Base-by-base conservation (phyloP, 2,797 vertebrate species). In the Acrossocheilus fasciatus region DNA sequence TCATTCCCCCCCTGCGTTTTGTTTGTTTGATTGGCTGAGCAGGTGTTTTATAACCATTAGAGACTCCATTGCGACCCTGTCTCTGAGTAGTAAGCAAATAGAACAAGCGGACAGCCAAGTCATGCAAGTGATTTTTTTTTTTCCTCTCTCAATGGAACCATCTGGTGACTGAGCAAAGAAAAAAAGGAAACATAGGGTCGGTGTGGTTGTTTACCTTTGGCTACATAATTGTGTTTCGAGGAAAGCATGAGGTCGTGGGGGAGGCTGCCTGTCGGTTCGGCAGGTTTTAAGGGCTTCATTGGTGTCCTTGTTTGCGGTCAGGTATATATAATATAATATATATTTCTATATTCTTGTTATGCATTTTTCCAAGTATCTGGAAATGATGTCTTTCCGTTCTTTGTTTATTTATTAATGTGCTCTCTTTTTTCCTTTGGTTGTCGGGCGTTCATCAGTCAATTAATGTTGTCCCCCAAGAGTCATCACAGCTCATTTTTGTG, bases 21-120 rank as follows among this genome's bases (percentile, higher is more conserved):
- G 93, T 95, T 96, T 94, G 95, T 95, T 95, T 95, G 95, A 94
- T 95, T 95, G 94, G 89, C 92, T 89, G 94, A 96, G 94, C 95
- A 97, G 94, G 92, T 97, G 94, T 96, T 96, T 95, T 94, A 93
- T 92, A 95, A 93, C 92, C 94, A 92, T 94, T 93, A 94, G 93
- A 86, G 87, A 93, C 92, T 95, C 93, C 93, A 94, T 93, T 93
- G 92, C 91, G 93, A 94, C 91, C 91, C 92, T 88, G 84, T 94
- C 92, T 90, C 89, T 91, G 89, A 95, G 91, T 92, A 91, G 93
- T 93, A 95, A 94, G 94, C 93, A 97, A 96, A 96, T 93, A 95
- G 81, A 89, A 76, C 87, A 90, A 88, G 68, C 89, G 91, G 83
- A 90, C 86, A 93, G 91, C 90, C 88, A 92, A 90, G 90, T 92